phyloP scores from a whole-genome alignment of 2,113 vertebrate species.

The Hirundichthys speculiger region DNA sequence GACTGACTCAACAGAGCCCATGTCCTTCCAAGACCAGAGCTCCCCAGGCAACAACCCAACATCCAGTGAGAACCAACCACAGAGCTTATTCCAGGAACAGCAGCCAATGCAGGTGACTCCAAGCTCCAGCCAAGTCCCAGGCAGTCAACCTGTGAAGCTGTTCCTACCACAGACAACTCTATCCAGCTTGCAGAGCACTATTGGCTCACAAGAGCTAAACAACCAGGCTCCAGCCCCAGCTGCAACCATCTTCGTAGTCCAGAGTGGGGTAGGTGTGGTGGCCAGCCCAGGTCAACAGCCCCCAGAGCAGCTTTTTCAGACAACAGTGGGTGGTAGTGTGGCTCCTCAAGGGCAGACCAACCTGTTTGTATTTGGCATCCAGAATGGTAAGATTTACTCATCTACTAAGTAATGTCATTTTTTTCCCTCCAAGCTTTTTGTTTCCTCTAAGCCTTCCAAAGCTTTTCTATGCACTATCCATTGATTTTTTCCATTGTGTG shows the following conservation, averaged over 20 bases:
- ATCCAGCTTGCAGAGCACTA: conserved; percentile 88
- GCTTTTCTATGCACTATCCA: no score
- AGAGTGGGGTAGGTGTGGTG: conserved; percentile 86
- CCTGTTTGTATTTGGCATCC: conserved; percentile 96
- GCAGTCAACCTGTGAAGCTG: conserved; percentile 87
- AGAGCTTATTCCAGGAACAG: conserved; percentile 90
- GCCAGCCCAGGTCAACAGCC: conserved; percentile 84
- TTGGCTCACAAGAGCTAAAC: conserved; percentile 88
- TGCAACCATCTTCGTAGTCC: conserved; percentile 88
- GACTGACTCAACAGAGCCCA: conserved; percentile 88
- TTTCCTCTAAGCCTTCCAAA: no score
- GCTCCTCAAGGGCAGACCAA: conserved; percentile 88
- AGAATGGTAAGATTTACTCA: conserved; percentile 87
- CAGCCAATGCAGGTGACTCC: conserved; percentile 95
- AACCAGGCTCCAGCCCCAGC: conserved; percentile 78
- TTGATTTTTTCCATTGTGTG: neutral
- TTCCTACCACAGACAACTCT: conserved; percentile 93
- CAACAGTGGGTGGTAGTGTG: conserved; percentile 84
- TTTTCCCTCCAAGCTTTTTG: neutral
- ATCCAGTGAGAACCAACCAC: conserved; percentile 82
- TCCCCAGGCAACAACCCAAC: conserved; percentile 80
- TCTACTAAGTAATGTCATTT: neutral
- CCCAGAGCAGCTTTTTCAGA: conserved; percentile 88
- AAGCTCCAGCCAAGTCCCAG: conserved; percentile 80
- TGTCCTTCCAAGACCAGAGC: conserved; percentile 95